Evolutionary conservation across 2,888 invertebrate species (phyloP), one percentile per base, ranked within the genome.

Genomic region (Ligdia adustata): DNA sequence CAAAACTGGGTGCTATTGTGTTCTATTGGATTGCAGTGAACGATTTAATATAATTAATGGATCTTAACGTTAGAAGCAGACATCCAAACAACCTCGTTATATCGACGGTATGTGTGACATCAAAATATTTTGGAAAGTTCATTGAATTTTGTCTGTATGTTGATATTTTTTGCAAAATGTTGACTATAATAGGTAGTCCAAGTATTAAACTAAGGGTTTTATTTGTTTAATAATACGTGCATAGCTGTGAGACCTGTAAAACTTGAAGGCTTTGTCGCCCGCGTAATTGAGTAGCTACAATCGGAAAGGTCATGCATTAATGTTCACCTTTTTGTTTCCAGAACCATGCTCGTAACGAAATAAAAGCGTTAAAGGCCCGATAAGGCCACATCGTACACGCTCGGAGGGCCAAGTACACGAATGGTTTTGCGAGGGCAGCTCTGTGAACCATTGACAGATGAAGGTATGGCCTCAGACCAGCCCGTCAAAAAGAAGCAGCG

Each of bases 401-500:
- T 42, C 44, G 41, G 50, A 40, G 43, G 32, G 20, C 45, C 52
- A 59, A 55, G 56, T 34, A 52, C 46, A 58, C 55, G 63, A 75
- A 94, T 94, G 94, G 93, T 94, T 92, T 92, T 93, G 85, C 90
- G 92, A 79, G 90, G 91, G 82, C 90, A 91, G 69, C 81, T 88
- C 70, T 91, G 90, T 74, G 73, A 75, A 79, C 83, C 86, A 78
- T 84, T 86, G 80, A 81, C 88, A 78, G 84, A 90, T 84, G 90
- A 88, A 84, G 91, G 85, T 68, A 95, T 95, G 94, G 93, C 92
- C 73, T 93, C 93, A 63, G 94, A 95, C 84, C 96, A 96, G 87
- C 96, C 96, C 61, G 94, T 94, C 66, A 96, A 95, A 78, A 96
- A 96, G 90, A 94, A 96, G 76, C 93, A 94, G 75, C 93, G 95